phyloP scores from a whole-genome alignment of 2,113 vertebrate genomes.

The Lepus timidus region DNA sequence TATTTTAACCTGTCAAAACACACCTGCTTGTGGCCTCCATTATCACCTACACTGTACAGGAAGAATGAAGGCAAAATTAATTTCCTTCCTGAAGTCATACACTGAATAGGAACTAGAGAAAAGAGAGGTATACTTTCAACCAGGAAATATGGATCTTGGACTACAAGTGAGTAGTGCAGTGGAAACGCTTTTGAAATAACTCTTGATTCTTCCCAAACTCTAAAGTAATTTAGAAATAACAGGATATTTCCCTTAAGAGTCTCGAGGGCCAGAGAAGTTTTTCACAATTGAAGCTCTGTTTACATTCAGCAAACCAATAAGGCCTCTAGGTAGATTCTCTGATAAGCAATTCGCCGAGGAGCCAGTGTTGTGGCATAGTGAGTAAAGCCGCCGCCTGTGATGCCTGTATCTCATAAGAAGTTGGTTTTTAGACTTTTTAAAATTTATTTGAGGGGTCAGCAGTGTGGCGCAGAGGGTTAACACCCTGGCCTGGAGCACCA shows the following conservation, averaged over 20 bases:
- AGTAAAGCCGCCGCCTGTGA: too few relatives aligned
- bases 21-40: neutral
- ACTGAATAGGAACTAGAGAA: neutral
- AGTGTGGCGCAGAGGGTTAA: too few relatives aligned
- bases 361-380: too few relatives aligned
- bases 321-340: neutral
- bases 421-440: too few relatives aligned
- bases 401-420: too few relatives aligned
- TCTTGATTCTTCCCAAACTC: neutral
- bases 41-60: neutral
- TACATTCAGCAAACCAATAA: neutral
- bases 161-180: neutral
- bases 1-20: constrained; percentile 28
- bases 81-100: neutral
- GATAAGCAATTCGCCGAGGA: too few relatives aligned
- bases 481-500: too few relatives aligned
- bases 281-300: constrained; percentile 40
- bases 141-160: neutral
- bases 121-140: neutral
- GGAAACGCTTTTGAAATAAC: constrained; percentile 7
- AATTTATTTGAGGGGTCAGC: too few relatives aligned
- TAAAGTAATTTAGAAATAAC: constrained; percentile 48
- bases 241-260: constrained; percentile 41
- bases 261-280: constrained; percentile 22
- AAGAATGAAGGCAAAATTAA: neutral